Conservation (phyloP, 2,888 invertebrate species). For the Erpobdella octoculata region DNA sequence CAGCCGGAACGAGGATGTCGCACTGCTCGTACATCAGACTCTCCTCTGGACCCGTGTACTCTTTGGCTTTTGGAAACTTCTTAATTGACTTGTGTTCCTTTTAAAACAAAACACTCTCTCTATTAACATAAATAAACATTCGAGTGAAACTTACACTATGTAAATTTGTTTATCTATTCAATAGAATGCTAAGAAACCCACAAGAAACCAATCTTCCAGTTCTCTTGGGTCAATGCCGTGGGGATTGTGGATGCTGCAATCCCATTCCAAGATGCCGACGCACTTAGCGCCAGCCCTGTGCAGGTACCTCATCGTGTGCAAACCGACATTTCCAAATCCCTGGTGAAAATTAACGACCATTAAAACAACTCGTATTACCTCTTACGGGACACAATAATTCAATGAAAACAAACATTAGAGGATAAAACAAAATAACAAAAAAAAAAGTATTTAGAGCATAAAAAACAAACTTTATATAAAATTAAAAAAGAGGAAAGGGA, state of each 20-base stretch:
- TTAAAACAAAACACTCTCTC: constrained; percentile 20
- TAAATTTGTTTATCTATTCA: too few species aligned
- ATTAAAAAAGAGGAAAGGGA: not conserved
- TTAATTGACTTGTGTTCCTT: constrained; percentile 73
- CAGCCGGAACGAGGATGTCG: constrained; percentile 93
- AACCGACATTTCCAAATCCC: constrained; percentile 95
- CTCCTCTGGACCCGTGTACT: constrained; percentile 61
- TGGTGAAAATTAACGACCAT: too few species aligned
- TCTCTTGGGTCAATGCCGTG: constrained; percentile 83
- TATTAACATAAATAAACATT: not conserved
- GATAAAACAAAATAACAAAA: not conserved
- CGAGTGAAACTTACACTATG: too few species aligned
- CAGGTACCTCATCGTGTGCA: constrained; percentile 86
- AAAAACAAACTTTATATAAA: not conserved
- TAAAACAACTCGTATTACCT: too few species aligned
- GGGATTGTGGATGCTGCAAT: constrained; percentile 75
- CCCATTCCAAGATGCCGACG: constrained; percentile 82
- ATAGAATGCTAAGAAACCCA: too few species aligned
- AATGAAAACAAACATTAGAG: not conserved
- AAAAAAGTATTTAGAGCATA: not conserved
- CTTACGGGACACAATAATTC: too few species aligned
- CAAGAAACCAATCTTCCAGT: constrained; percentile 54
- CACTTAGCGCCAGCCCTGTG: constrained; percentile 77
- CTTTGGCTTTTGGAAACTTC: constrained; percentile 83
- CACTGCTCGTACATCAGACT: constrained; percentile 79